phyloP scores from a whole-genome alignment of 53 echinoderm and acorn worm genomes.

The Antedon mediterranea region DNA sequence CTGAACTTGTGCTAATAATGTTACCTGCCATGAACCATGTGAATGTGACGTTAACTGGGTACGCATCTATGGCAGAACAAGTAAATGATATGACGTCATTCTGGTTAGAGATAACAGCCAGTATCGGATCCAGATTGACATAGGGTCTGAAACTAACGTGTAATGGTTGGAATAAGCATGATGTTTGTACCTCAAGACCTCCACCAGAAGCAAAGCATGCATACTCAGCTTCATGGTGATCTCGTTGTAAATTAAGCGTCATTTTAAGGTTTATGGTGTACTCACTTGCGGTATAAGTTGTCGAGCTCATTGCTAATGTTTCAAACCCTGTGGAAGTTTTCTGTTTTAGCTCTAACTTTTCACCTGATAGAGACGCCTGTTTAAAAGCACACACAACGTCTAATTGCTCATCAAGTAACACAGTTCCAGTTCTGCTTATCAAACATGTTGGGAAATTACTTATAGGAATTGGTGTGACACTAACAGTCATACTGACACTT shows the following conservation, averaged over 20 bases:
- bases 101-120: neutral
- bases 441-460: neutral
- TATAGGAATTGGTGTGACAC: neutral
- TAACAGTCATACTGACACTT: neutral
- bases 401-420: neutral
- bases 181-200: neutral
- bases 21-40: neutral
- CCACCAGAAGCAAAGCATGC: neutral
- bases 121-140: neutral
- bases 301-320: neutral
- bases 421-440: neutral
- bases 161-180: neutral
- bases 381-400: neutral
- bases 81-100: neutral
- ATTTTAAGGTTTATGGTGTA: neutral
- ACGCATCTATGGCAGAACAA: neutral
- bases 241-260: neutral
- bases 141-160: neutral
- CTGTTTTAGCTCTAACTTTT: neutral
- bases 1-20: neutral
- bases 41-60: neutral
- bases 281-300: neutral
- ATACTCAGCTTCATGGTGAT: neutral
- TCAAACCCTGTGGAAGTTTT: neutral
- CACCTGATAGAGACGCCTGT: neutral